phyloP scores from a whole-genome alignment of 2,888 invertebrate species.

The Urechis unicinctus region DNA sequence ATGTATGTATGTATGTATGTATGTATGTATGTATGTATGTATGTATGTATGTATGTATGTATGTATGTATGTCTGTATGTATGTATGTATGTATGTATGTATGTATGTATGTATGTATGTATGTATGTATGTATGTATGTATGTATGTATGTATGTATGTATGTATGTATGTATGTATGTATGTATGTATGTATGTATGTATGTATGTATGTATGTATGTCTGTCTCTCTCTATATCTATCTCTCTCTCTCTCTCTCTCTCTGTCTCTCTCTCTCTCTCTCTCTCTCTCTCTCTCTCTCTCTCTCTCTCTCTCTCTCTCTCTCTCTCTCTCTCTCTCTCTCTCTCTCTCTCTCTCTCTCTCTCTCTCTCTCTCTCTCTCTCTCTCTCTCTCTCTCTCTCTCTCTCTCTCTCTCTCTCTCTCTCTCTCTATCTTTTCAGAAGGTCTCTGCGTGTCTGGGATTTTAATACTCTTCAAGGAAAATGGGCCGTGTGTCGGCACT shows the following conservation, averaged over 20 bases:
- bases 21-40: conserved; percentile 2
- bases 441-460: no score
- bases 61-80: no score
- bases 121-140: not conserved
- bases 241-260: no score
- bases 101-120: not conserved
- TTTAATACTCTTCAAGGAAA: no score
- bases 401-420: not conserved
- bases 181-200: not conserved
- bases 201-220: no score
- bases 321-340: not conserved
- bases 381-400: not conserved
- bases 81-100: no score
- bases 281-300: conserved; percentile 2
- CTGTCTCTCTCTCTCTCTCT: conserved; percentile 3
- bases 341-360: not conserved
- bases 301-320: not conserved
- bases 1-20: not conserved
- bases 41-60: no score
- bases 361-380: conserved; percentile 1
- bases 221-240: no score
- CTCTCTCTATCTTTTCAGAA: no score
- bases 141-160: not conserved
- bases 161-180: not conserved
- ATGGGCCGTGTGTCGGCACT: no score